phyloP scores from a whole-genome alignment of 2,113 vertebrate genomes.

The Rhynchopsitta pachyrhyncha region DNA sequence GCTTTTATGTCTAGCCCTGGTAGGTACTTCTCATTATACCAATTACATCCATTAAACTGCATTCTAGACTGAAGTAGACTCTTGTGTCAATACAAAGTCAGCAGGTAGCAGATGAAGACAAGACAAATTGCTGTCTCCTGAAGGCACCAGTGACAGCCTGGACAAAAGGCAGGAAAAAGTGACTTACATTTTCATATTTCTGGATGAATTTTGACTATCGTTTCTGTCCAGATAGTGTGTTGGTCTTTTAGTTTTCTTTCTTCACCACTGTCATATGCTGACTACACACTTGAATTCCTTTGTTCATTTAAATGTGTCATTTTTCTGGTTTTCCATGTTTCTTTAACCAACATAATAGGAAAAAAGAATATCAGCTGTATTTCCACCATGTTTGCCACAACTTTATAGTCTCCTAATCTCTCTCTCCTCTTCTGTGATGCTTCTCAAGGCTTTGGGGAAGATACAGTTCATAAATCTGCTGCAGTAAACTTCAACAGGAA shows the following conservation, averaged over 20 bases:
- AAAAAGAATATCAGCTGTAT: not conserved
- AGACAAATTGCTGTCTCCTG: not conserved
- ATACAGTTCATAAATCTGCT: not conserved
- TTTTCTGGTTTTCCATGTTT: not conserved
- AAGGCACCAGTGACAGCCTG: not conserved
- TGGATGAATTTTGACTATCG: not conserved
- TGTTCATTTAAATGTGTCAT: not conserved
- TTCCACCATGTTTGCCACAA: not conserved
- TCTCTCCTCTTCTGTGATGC: not conserved
- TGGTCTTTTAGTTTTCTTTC: not conserved
- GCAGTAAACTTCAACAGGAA: not conserved
- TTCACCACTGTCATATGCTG: not conserved
- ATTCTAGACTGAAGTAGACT: not conserved
- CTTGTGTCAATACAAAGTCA: not conserved
- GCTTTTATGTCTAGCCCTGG: not conserved
- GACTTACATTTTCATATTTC: not conserved
- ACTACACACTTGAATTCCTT: not conserved
- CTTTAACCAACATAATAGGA: not conserved
- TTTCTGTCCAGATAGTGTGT: not conserved
- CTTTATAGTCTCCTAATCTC: not conserved
- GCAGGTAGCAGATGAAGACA: not conserved
- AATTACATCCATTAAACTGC: not conserved
- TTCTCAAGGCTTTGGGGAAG: not conserved
- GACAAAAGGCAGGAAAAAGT: not conserved
- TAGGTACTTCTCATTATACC: not conserved